Percentiles rank a stretch among this genome's conserved stretches.
Conservation (phyloP, 2,888 invertebrate genomes). For the Acanthosepion esculentum region DNA sequence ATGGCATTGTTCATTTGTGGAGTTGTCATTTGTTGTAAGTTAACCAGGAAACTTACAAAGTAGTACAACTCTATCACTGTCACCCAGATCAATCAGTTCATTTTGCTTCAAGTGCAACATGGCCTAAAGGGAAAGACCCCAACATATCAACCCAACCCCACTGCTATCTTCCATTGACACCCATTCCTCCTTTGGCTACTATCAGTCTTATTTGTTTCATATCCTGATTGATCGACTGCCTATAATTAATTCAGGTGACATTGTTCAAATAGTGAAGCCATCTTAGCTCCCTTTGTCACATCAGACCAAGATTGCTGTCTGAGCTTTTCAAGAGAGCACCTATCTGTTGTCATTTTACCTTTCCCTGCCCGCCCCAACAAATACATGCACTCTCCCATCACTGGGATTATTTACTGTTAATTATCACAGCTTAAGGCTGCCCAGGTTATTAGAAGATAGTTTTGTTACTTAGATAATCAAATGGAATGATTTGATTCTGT, state of each 20-base stretch:
- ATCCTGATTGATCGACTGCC: not conserved
- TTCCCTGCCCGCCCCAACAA: not conserved
- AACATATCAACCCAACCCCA: not conserved
- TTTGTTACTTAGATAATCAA: too few species aligned
- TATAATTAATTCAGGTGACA: slow-evolving; percentile 33
- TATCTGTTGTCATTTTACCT: not conserved
- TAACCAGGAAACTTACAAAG: not conserved
- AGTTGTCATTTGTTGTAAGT: not conserved
- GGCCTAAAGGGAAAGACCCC: not conserved
- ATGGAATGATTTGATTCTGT: too few species aligned
- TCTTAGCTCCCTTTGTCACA: slow-evolving; percentile 7
- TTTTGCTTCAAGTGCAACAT: not conserved
- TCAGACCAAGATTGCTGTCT: not conserved
- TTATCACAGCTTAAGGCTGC: not conserved
- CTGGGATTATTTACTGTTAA: not conserved
- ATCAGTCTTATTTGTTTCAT: not conserved
- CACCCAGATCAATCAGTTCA: not conserved
- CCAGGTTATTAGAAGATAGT: too few species aligned
- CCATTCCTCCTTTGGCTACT: not conserved
- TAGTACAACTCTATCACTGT: not conserved
- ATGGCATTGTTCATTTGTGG: not conserved
- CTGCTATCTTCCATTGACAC: too few species aligned
- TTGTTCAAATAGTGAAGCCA: slow-evolving; percentile 8
- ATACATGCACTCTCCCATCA: not conserved
- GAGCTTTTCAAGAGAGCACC: not conserved